Evolutionary conservation across 1,140 invertebrate species (phyloP), one percentile per base, ranked within the genome.

Genomic region (Panagrolaimus sp.): DNA sequence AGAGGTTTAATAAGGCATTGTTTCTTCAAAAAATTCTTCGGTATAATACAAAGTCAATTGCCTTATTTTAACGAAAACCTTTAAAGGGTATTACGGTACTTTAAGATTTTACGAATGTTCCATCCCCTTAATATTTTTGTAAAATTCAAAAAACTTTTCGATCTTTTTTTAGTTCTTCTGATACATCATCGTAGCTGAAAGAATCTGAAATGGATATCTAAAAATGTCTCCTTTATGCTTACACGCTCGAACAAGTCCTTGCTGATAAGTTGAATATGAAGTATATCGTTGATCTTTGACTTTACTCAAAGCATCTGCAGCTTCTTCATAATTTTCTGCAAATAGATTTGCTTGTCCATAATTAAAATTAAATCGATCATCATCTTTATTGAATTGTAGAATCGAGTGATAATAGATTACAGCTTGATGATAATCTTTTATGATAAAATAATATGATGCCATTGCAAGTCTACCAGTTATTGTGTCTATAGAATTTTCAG

Each of bases 361-460:
- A 84, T 98, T 97, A 76, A 93, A 98, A 83, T 97, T 98, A 82
- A 98, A 98, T 0, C 89, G 89, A 78, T 98, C 95, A 84, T 98
- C 93, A 85, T 92, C 74, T 91, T 90, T 78, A 94, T 96, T 78
- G 92, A 98, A 70, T 92, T 87, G 85, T 13, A 96, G 93, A 74
- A 98, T 96, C 2, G 94, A 96, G 83, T 93, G 94, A 66, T 98
- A 87, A 82, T 97, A 98, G 9, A 97, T 88, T 9, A 95, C 87
- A 48, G 23, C 38, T 11, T 63, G 5, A 23, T 31, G 16, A 27
- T 63, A 98, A 85, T 96, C 92, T 64, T 89, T 89, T 42, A 92
- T 88, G 1, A 98, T 86, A 84, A 97, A 98, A 84, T 93, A 94
- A 47, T 91, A 92, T 0, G 93, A 94, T 0, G 94, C 92, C 93